Percentiles rank a stretch among this genome's conserved stretches.
phyloP scores from a whole-genome alignment of 2,113 vertebrate species.

The Phasianus colchicus region DNA sequence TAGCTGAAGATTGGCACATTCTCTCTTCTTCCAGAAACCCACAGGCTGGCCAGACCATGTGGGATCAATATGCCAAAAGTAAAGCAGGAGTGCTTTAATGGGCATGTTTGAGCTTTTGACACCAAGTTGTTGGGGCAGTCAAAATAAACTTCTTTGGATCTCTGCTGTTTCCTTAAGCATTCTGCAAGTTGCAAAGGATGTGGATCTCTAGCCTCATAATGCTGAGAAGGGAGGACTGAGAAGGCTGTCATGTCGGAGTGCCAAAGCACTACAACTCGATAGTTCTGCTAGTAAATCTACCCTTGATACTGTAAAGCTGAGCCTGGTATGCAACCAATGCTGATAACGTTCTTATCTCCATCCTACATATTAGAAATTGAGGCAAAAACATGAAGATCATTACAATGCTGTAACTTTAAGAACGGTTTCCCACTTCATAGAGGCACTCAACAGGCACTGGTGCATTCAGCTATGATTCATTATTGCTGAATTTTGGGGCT shows the following conservation, averaged over 20 bases:
- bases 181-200: neutral
- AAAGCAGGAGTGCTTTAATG: neutral
- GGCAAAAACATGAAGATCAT: neutral
- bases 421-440: neutral
- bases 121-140: neutral
- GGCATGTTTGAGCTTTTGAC: neutral
- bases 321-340: neutral
- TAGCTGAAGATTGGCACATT: neutral
- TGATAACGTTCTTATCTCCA: neutral
- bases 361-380: neutral
- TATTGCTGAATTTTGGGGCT: neutral
- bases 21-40: neutral
- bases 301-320: neutral
- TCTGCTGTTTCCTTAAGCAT: neutral
- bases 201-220: neutral
- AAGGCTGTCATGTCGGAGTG: neutral
- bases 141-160: neutral
- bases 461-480: neutral
- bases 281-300: neutral
- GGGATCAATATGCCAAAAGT: neutral
- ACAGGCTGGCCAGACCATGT: fast-evolving
- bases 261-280: neutral
- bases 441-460: neutral
- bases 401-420: neutral
- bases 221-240: neutral